Evolutionary conservation across 2,113 vertebrate species (phyloP).

Genomic region (Tetraodon nigroviridis): DNA sequence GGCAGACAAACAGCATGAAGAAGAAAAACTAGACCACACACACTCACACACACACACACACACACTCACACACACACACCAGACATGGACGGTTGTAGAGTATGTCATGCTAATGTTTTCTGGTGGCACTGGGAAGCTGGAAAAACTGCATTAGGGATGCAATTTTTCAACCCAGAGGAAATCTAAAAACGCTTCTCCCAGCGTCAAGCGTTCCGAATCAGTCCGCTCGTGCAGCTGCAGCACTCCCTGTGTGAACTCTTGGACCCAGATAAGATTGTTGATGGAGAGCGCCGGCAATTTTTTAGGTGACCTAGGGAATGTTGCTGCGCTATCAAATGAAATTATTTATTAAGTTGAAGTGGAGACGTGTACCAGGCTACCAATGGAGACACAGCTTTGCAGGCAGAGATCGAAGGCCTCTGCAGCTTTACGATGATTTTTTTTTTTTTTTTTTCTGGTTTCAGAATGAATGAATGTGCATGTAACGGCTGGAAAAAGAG

Average conservation of each 20-base stretch:
- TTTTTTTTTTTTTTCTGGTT: background rate
- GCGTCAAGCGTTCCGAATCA: constrained; percentile 25
- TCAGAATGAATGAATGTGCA: constrained; percentile 7
- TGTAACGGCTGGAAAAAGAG: background rate
- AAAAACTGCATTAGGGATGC: constrained; percentile 32
- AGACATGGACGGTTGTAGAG: constrained; percentile 1
- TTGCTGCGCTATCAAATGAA: constrained; percentile 15
- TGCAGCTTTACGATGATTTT: constrained; percentile 1
- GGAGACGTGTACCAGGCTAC: background rate
- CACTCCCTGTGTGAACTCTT: constrained; percentile 63
- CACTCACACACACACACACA: constrained; percentile 4
- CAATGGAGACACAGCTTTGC: background rate
- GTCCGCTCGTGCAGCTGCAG: constrained; percentile 26
- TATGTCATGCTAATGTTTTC: constrained; percentile 28
- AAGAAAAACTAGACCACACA: constrained; percentile 74
- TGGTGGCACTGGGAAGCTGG: constrained; percentile 12
- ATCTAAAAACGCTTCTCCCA: constrained; percentile 23
- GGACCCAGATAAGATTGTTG: constrained; percentile 62
- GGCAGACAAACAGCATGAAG: constrained; percentile 60
- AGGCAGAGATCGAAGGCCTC: background rate
- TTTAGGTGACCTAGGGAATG: constrained; percentile 35
- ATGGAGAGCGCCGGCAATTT: constrained; percentile 23
- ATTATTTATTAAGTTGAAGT: constrained; percentile 17
- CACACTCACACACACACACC: background rate
- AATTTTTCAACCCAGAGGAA: constrained; percentile 30